These are phyloP conservation scores for Microvelia longipes DNA, from an alignment of 1,140 invertebrate species.

Conservation along the genomic window DNA sequence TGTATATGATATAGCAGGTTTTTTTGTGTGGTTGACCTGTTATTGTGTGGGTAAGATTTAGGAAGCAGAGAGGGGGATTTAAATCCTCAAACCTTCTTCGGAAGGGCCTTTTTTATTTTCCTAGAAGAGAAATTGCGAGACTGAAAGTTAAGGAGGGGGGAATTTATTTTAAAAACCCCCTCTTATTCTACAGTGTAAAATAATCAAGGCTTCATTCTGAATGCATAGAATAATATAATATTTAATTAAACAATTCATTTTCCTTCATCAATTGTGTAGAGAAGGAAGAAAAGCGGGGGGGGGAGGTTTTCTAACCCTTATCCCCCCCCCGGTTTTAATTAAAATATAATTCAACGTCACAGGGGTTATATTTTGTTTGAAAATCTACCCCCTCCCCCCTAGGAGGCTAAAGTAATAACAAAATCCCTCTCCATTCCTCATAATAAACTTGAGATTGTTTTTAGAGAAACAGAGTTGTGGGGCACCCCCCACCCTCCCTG, in stretches of 20 bases:
- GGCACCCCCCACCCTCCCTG: no score
- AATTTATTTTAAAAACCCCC: no score
- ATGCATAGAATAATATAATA: conserved; percentile 20
- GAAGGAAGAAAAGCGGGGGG: no score
- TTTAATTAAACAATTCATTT: conserved; percentile 19
- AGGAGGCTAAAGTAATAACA: not conserved
- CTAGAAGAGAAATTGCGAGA: no score
- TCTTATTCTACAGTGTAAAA: conserved; percentile 4
- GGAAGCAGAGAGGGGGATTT: no score
- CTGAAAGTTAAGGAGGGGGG: no score
- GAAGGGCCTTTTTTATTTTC: no score
- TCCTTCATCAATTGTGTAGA: conserved; percentile 19
- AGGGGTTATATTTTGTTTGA: conserved; percentile 9
- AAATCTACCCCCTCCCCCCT: conserved; percentile 4
- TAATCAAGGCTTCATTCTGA: conserved; percentile 13
- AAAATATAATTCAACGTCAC: conserved; percentile 15
- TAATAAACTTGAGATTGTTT: conserved; percentile 1
- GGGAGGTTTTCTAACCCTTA: not conserved
- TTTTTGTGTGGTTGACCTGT: no score
- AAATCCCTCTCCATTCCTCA: not conserved
- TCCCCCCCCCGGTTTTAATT: conserved; percentile 17
- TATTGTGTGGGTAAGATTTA: no score
- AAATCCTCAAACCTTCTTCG: no score
- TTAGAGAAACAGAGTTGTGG: no score
- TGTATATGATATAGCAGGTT: no score